phyloP scores from a whole-genome alignment of 2,888 invertebrate species.

The Dichetophora obliterata region DNA sequence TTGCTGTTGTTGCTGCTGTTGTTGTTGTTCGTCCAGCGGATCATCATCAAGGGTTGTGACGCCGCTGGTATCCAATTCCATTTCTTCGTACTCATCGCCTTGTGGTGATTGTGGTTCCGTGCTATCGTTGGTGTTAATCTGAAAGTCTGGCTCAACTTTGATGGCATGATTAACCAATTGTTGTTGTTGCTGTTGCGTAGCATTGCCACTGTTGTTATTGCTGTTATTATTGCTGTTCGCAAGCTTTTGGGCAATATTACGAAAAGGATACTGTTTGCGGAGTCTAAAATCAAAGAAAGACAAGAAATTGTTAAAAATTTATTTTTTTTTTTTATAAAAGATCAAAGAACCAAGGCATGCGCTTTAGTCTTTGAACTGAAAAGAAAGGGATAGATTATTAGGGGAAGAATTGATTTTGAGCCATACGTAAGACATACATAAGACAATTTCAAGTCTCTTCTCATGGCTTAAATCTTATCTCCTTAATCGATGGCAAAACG shows the following conservation, averaged over 20 bases:
- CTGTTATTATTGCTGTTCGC: slow-evolving; percentile 12
- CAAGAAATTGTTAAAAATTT: neutral
- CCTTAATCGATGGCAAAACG: too few relatives aligned
- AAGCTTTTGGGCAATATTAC: slow-evolving; percentile 48
- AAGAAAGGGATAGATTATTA: too few relatives aligned
- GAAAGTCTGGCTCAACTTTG: slow-evolving; percentile 65
- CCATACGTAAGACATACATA: too few relatives aligned
- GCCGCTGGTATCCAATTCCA: slow-evolving; percentile 61
- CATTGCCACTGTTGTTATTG: slow-evolving; percentile 2
- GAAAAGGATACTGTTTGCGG: slow-evolving; percentile 67
- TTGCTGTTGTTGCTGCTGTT: slow-evolving; percentile 50
- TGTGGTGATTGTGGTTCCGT: slow-evolving; percentile 61
- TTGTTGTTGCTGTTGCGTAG: slow-evolving; percentile 43
- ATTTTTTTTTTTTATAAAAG: too few relatives aligned
- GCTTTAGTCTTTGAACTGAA: too few relatives aligned
- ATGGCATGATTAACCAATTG: slow-evolving; percentile 54
- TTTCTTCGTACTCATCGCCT: slow-evolving; percentile 63
- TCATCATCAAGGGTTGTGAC: slow-evolving; percentile 58
- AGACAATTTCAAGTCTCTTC: too few relatives aligned
- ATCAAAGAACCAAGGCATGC: too few relatives aligned
- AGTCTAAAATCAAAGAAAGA: slow-evolving; percentile 53
- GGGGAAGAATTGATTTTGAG: too few relatives aligned
- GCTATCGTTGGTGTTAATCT: slow-evolving; percentile 56
- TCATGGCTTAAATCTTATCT: too few relatives aligned
- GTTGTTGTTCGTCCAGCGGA: slow-evolving; percentile 54